Conservation (phyloP, 2,113 vertebrate species). For the Seriola quinqueradiata region DNA sequence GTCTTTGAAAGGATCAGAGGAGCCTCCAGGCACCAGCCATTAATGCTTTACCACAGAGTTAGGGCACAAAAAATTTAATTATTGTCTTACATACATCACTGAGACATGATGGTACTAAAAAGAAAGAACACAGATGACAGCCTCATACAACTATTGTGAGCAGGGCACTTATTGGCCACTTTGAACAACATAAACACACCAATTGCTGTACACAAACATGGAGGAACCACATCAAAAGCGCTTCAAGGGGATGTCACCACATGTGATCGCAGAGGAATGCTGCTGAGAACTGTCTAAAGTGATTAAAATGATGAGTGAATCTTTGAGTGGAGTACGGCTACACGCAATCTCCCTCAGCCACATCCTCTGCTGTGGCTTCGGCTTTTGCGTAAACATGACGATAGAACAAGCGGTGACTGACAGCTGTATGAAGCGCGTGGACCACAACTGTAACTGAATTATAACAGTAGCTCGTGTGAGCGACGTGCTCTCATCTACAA, state of each 20-base stretch:
- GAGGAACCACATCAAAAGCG: constrained; percentile 65
- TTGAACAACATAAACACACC: constrained; percentile 58
- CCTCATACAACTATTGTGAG: constrained; percentile 51
- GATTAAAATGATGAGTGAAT: constrained; percentile 56
- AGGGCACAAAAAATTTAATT: constrained; percentile 50
- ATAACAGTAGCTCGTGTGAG: constrained; percentile 20
- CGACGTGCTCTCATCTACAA: background rate
- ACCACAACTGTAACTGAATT: constrained; percentile 28
- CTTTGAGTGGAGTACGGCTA: constrained; percentile 25
- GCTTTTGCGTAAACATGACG: constrained; percentile 47
- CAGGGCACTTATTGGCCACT: constrained; percentile 59
- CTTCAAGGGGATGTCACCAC: constrained; percentile 16
- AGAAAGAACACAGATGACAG: constrained; percentile 59
- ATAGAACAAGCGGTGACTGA: constrained; percentile 34
- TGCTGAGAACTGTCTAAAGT: constrained; percentile 28
- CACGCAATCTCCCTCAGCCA: constrained; percentile 5
- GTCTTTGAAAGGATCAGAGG: constrained; percentile 5
- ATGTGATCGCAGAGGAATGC: constrained; percentile 58
- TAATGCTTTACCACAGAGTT: constrained; percentile 16
- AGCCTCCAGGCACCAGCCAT: background rate
- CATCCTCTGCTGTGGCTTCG: constrained; percentile 23
- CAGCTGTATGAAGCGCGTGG: constrained; percentile 26
- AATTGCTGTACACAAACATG: constrained; percentile 55
- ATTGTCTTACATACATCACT: constrained; percentile 36
- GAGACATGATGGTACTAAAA: constrained; percentile 33